Evolutionary conservation across 2,797 vertebrate genomes (phyloP), one percentile per base, ranked within the genome.

Genomic region (Scomberomorus guttatus): DNA sequence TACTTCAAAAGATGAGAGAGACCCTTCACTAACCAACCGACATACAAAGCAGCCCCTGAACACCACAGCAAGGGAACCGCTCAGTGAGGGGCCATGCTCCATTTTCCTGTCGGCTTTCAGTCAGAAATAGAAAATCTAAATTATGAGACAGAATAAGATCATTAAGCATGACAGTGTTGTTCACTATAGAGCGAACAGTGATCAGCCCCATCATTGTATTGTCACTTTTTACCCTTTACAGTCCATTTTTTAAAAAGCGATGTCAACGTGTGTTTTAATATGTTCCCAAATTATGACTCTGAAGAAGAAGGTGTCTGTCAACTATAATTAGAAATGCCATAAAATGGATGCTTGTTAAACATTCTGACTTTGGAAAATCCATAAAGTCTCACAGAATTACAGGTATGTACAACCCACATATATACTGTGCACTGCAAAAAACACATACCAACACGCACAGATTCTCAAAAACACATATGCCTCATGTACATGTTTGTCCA

Each of bases 311-410:
- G 15, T 48, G 46, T 48, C 48, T 54, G 46, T 48, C 48, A 44
- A 12, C 37, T 29, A 20, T 46, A 44, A 68, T 44, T 15, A 62
- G n/a, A 39, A 42, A 37, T 13, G 25, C 10, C 15, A 17, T 54
- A 62, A 59, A 72, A 55, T 4, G 2, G 7, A 55, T 51, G 24
- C 61, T 58, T 61, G 22, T 79, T 34, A 34, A 74, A 70, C 18
- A 62, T 37, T 51, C 37, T 13, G 22, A 51, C 22, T 59, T 64
- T n/a, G 15, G 39, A 66, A 75, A 75, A 54, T 51, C 42, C 32
- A 73, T 73, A 55, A 79, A 70, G 12, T n/a, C 3, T 60, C 32
- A 15, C 25, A n/a, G 2, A 62, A 56, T 69, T 62, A 59, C 15
- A 58, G 34, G 20, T 18, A n/a, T 51, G 9, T 13, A 58, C 46